Evolutionary conservation across 2,888 invertebrate genomes (phyloP), one percentile per base, ranked within the genome.

Genomic region (Caenorhabditis becei): DNA sequence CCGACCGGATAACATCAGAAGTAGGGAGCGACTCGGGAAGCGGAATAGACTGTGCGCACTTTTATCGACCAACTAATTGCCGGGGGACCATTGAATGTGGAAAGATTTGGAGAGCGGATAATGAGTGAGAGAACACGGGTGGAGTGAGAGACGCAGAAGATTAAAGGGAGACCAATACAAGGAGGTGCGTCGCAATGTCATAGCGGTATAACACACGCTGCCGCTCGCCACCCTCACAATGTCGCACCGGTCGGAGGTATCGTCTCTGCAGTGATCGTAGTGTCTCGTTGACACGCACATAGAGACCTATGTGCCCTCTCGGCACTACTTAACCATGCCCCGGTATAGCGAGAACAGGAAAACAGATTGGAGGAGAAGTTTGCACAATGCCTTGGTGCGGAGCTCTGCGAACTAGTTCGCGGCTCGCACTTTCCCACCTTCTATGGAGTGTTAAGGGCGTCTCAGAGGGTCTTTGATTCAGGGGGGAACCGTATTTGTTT

Each of bases 121-220:
- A 62, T 32, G 62, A 71, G 54, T 32, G 44, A 23, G 49, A 18
- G 32, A 44, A 53, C 41, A 51, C 28, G 28, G 47, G 14, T 16
- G 14, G 26, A 49, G 24, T 2, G 49, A 63, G 66, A 74, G 59
- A 66, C 56, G 59, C 41, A 66, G 66, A 47, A 16, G 5, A 41
- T 56, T 58, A 59, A 56, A 41, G 26, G 44, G 49, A 51, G 54
- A 26, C 63, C 63, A 58, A 66, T 74, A 59, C 74, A 74, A 35
- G 51, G 53, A 53, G 62, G 62, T 65, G 74, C 74, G 74, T 74
- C 66, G 74, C 74, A 74, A 74, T 66, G 74, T 74, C 74, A 66
- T 74, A 74, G 74, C 74, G 74, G 74, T 74, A 74, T 51, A 63
- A 74, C 65, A 66, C 65, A 66, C 74, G 66, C 59, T 66, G 66